Evolutionary conservation across 2,888 invertebrate genomes (phyloP).

Genomic region (Fragum fragum): DNA sequence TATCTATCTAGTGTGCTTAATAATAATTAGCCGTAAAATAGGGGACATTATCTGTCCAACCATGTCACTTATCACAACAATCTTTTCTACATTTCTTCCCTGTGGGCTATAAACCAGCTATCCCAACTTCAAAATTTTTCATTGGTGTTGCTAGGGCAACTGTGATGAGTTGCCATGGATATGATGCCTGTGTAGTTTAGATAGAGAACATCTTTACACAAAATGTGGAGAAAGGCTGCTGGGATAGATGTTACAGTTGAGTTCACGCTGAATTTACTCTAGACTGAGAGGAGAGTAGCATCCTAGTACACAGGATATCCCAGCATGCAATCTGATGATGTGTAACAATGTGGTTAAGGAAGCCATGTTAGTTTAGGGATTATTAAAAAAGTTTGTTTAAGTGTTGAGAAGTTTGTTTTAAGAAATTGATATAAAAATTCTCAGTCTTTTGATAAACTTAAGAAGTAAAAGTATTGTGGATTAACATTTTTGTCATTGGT

Average conservation of each 20-base stretch:
- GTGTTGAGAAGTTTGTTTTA: constrained; percentile 13
- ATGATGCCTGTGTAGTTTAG: constrained; percentile 74
- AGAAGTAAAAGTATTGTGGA: neutral
- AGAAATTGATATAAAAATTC: constrained; percentile 3
- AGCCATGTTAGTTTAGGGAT: constrained; percentile 30
- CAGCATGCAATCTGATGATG: constrained; percentile 68
- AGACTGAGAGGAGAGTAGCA: constrained; percentile 44
- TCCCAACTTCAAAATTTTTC: constrained; percentile 42
- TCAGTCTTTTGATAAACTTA: neutral
- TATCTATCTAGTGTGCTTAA: constrained; percentile 13
- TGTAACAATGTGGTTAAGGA: constrained; percentile 58
- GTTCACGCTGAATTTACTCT: constrained; percentile 41
- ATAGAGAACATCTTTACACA: constrained; percentile 59
- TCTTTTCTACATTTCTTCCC: constrained; percentile 29
- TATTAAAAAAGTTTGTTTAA: constrained; percentile 31
- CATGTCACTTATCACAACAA: constrained; percentile 18
- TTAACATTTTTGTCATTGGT: neutral
- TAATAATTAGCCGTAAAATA: constrained; percentile 26
- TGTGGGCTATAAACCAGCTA: constrained; percentile 53
- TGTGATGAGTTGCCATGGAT: constrained; percentile 74
- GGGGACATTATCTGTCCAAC: constrained; percentile 28
- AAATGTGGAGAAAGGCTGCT: constrained; percentile 54
- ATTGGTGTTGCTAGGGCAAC: constrained; percentile 74
- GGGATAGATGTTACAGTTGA: constrained; percentile 59
- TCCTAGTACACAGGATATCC: constrained; percentile 55